Evolutionary conservation across 2,888 invertebrate genomes (phyloP), one percentile per base, ranked within the genome.

Genomic region (Netelia melanura): DNA sequence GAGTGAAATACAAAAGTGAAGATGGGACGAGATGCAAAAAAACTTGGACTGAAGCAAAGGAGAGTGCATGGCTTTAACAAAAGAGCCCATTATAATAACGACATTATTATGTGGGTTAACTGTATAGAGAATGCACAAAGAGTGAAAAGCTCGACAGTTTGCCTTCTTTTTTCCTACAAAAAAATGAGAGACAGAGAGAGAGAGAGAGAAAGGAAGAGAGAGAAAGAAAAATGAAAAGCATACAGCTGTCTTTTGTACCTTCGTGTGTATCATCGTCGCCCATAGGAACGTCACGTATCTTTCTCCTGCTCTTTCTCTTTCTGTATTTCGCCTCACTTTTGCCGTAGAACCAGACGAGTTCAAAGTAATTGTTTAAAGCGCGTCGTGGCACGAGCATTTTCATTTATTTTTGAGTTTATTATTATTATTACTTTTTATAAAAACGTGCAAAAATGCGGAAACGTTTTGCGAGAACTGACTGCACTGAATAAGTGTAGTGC

Each of bases 311-410:
- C 64, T 64, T 38, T 21, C 52, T 62, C 74, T 38, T 30, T 71
- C 30, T 52, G 64, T 38, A 25, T 65, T 64, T 62, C 25, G 52
- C 30, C 64, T 58, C 65, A 25, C 72, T 56, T 72, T 65, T 30
- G 17, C 10, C 58, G 43, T 65, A 72, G 56, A 48, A 58, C 17
- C 44, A 14, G 25, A 80, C 30, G 67, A 74, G 80, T 80, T 80
- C 72, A 80, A 80, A 80, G 80, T 72, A 80, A 67, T 80, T 72
- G 72, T 67, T 67, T 65, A 65, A 58, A 80, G 65, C 72, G 56
- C 67, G 65, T 65, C 72, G 30, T 44, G 21, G 67, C 14, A 65
- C 43, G 10, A n/a, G 56, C 23, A 67, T 21, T 65, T 80, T 80
- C 3, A 11, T 62, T 52, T n/a, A 52, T 52, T 52, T 52, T 11